These are phyloP conservation scores for Ciconia maguari DNA, from an alignment of 2,113 vertebrate genomes.

Conservation along the genomic window DNA sequence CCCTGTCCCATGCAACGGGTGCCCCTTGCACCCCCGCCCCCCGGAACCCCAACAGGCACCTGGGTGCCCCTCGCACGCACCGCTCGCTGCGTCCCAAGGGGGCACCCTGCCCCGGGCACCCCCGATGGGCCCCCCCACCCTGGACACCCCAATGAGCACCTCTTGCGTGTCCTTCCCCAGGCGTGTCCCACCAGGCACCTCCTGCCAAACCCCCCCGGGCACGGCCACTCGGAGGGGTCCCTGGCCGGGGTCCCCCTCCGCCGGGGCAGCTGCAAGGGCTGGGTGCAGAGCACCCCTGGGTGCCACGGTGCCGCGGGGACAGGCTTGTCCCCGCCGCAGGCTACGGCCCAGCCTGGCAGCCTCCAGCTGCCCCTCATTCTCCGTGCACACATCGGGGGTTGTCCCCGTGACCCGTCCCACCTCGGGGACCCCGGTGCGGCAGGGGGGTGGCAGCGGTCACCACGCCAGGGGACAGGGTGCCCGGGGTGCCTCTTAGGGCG, in stretches of 20 bases:
- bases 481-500: not conserved
- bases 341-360: not conserved
- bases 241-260: not conserved
- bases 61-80: not conserved
- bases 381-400: accelerated
- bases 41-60: not conserved
- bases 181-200: not conserved
- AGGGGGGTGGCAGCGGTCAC: not conserved
- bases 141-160: not conserved
- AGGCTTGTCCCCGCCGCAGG: not conserved
- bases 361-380: too few relatives aligned
- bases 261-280: too few relatives aligned
- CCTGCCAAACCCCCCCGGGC: not conserved
- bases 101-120: not conserved
- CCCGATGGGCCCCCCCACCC: not conserved
- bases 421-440: accelerated
- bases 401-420: accelerated
- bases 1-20: not conserved
- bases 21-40: not conserved
- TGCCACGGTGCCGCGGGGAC: not conserved
- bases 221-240: not conserved
- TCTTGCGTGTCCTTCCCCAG: not conserved
- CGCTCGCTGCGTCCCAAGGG: not conserved
- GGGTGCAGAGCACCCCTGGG: not conserved
- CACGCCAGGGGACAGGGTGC: not conserved